These are phyloP conservation scores for Acanthosepion lycidas DNA, from an alignment of 2,888 invertebrate genomes.

Conservation along the genomic window DNA sequence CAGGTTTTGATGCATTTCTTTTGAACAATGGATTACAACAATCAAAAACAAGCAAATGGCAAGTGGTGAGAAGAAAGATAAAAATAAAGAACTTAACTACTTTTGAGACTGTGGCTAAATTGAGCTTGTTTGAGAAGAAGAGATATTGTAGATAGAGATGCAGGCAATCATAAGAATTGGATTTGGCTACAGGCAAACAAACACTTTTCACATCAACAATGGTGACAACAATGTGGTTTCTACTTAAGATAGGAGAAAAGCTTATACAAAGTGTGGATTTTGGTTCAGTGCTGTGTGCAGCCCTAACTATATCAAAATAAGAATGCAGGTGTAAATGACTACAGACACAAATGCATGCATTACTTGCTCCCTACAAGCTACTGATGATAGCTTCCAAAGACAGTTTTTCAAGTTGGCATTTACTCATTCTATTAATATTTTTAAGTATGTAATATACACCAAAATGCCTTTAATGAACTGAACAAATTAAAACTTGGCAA, in stretches of 20 bases:
- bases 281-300: background rate
- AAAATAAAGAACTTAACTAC: background rate
- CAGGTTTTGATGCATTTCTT: background rate
- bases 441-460: too few species aligned
- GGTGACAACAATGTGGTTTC: background rate
- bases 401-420: too few species aligned
- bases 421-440: too few species aligned
- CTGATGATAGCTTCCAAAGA: background rate
- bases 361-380: background rate
- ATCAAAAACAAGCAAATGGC: constrained; percentile 18
- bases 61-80: background rate
- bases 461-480: too few species aligned
- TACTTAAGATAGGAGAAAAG: background rate
- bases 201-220: background rate
- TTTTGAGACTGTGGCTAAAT: background rate
- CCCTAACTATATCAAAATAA: background rate
- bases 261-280: background rate
- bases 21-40: background rate
- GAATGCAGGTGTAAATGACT: background rate
- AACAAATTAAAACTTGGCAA: too few species aligned
- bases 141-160: constrained; percentile 17
- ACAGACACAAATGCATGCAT: background rate
- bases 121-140: background rate
- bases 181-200: background rate
- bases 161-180: background rate